These are phyloP conservation scores for Lamellibrachia luymesi DNA, from an alignment of 1,140 invertebrate species.

Conservation along the genomic window DNA sequence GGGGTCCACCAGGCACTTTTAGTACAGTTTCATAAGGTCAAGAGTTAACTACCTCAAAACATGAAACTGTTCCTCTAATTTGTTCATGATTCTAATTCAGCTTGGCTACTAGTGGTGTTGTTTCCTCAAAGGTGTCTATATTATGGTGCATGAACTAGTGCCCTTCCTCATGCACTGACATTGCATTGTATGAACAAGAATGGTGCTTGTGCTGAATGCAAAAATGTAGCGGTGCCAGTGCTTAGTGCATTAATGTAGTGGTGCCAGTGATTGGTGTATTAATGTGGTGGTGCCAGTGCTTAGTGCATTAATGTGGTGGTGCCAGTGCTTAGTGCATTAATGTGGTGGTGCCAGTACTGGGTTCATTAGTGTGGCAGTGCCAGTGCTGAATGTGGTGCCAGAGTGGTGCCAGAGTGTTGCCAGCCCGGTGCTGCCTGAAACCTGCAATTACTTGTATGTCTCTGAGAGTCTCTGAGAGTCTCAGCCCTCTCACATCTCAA, in stretches of 20 bases:
- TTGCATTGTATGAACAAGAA: neutral
- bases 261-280: neutral
- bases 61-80: no score
- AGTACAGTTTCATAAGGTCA: no score
- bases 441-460: neutral
- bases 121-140: neutral
- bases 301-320: neutral
- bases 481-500: neutral
- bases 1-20: no score
- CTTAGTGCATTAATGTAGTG: neutral
- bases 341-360: no score
- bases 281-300: no score
- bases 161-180: neutral
- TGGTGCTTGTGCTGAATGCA: neutral
- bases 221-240: neutral
- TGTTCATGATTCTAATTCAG: no score
- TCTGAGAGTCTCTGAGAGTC: neutral
- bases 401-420: neutral
- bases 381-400: no score
- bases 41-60: no score
- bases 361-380: neutral
- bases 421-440: neutral
- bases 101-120: neutral
- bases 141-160: neutral
- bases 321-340: neutral